Evolutionary conservation across 2,888 invertebrate genomes (phyloP), one percentile per base, ranked within the genome.

Genomic region (Cartodere bifasciata): DNA sequence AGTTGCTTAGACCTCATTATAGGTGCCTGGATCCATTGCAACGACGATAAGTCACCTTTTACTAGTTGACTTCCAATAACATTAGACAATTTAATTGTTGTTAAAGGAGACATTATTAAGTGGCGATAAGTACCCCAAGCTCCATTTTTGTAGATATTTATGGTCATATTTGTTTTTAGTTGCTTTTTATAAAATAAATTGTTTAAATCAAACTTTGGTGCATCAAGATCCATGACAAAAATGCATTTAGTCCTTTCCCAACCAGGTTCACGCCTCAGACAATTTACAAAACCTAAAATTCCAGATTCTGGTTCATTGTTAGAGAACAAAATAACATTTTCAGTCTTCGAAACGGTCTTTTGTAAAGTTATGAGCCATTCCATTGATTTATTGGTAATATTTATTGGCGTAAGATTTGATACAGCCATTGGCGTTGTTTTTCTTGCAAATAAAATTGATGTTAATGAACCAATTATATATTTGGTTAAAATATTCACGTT

Each of bases 31-130:
- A 90, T 58, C 88, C 88, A 90, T n/a, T 62, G 68, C 23, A 95
- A 53, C 2, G 86, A 80, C 0, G 85, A 80, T 31, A 95, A 63
- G 53, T 97, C 94, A 28, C 94, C 94, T 31, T 80, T 70, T 1
- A 79, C 75, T 9, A 72, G 48, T 0, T 80, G 75, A 57, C 87
- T 85, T 2, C 79, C 75, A 54, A 72, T 86, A 0, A 77, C 79
- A 53, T 90, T 83, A 37, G 70, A 66, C 4, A 56, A 62, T 1
- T 57, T 49, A 0, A 65, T 57, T 0, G 56, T 55, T 7, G 58
- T 52, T 15, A 65, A 39, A 23, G 69, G 62, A 4, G 67, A 65
- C 2, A 88, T 52, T 1, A 72, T 64, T 6, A 86, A 57, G 58
- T 91, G 87, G 9, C 87, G 70, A 53, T 84, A 87, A 1, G 81